Evolutionary conservation across 1,140 invertebrate species (phyloP).

Genomic region (Tribolium castaneum): DNA sequence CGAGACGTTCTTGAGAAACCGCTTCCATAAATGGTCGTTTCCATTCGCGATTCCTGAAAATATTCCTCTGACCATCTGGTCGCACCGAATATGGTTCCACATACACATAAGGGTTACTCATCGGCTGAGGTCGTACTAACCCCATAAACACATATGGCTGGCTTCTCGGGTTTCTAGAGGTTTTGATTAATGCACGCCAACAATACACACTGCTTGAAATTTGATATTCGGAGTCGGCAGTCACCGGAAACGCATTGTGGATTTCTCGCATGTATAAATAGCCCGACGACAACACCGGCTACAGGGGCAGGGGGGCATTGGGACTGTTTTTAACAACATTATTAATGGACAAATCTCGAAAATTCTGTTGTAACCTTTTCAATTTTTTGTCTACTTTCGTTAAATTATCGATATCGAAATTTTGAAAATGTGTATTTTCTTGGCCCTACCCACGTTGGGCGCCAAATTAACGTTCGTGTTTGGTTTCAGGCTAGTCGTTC

Average conservation of each 20-base stretch:
- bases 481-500: slow-evolving; percentile 90
- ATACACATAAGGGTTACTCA: neutral
- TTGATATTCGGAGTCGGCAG: neutral
- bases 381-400: no score
- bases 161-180: neutral
- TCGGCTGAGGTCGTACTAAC: neutral
- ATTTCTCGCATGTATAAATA: slow-evolving; percentile 19
- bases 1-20: slow-evolving; percentile 22
- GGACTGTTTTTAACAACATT: no score
- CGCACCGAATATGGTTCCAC: neutral
- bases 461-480: slow-evolving; percentile 57
- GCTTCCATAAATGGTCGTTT: slow-evolving; percentile 15
- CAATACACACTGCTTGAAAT: slow-evolving; percentile 12
- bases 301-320: neutral
- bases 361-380: no score
- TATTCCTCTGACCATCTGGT: slow-evolving; percentile 7
- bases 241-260: slow-evolving; percentile 12
- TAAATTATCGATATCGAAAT: no score
- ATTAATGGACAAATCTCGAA: no score
- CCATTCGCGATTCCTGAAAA: neutral
- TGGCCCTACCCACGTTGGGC: neutral
- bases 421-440: neutral
- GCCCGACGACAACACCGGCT: neutral
- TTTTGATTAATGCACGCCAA: neutral
- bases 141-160: neutral